Percentiles rank a stretch among this genome's conserved stretches.
Evolutionary conservation across 1,140 invertebrate species (phyloP).

Genomic region (Thrips palmi): DNA sequence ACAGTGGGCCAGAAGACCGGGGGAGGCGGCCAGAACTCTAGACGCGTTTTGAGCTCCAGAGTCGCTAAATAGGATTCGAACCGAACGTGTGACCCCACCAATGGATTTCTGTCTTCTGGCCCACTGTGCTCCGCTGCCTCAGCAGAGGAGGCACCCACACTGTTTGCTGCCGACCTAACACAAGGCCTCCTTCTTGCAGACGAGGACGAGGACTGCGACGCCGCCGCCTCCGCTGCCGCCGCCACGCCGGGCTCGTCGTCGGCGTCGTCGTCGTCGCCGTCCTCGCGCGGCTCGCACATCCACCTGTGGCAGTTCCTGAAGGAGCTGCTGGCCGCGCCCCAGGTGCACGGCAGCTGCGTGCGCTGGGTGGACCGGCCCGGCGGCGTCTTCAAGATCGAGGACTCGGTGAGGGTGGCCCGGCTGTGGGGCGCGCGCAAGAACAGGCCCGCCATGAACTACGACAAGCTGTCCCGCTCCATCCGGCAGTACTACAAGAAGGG

Average conservation of each 20-base stretch:
- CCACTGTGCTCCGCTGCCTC: too few species aligned
- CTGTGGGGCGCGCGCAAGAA: slow-evolving; percentile 97
- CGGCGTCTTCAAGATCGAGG: slow-evolving; percentile 98
- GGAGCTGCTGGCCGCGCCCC: slow-evolving; percentile 75
- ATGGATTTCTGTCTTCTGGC: too few species aligned
- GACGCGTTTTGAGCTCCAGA: too few species aligned
- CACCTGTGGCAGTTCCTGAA: slow-evolving; percentile 99
- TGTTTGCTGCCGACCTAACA: slow-evolving; percentile 22
- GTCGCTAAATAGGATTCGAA: too few species aligned
- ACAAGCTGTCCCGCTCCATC: slow-evolving; percentile 94
- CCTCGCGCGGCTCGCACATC: slow-evolving; percentile 59
- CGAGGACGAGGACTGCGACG: slow-evolving; percentile 32
- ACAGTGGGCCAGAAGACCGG: too few species aligned
- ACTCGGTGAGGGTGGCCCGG: slow-evolving; percentile 85
- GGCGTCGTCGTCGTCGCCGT: slow-evolving; percentile 19
- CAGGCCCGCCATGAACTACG: slow-evolving; percentile 98
- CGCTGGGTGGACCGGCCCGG: slow-evolving; percentile 87
- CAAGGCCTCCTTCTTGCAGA: slow-evolving; percentile 28
- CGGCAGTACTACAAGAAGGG: slow-evolving; percentile 99
- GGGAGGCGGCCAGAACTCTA: too few species aligned
- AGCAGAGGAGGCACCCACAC: slow-evolving; percentile 26
- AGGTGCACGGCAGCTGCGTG: slow-evolving; percentile 77
- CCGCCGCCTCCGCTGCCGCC: slow-evolving; percentile 10
- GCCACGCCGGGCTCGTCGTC: slow-evolving; percentile 4
- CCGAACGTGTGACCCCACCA: too few species aligned